A percentile compares a stretch with the other conserved stretches of the same genome.
These are phyloP conservation scores for Sphaeridia pumilis DNA, from an alignment of 2,888 invertebrate genomes.

Conservation along the genomic window DNA sequence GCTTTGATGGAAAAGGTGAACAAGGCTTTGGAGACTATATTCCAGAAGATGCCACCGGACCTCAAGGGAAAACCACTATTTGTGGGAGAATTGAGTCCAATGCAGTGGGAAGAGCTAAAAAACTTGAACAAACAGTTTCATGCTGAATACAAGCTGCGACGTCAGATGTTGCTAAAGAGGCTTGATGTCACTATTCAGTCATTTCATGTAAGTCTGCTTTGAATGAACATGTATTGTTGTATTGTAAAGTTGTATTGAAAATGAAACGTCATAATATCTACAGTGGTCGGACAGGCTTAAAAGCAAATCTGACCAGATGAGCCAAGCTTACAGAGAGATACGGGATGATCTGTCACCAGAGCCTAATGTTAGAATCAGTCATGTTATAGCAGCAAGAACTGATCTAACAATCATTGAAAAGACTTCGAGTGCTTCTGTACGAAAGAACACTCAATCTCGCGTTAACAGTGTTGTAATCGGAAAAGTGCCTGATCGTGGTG, in stretches of 20 bases:
- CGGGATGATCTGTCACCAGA: conserved; percentile 46
- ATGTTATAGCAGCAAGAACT: conserved; percentile 71
- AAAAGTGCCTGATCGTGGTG: conserved; percentile 76
- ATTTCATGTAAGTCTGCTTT: conserved; percentile 56
- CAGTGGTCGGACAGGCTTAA: conserved; percentile 76
- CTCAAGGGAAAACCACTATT: conserved; percentile 67
- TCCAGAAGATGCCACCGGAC: conserved; percentile 42
- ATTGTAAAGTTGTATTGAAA: conserved; percentile 5
- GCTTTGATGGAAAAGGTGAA: conserved; percentile 66
- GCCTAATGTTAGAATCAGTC: conserved; percentile 58
- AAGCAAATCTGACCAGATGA: conserved; percentile 59
- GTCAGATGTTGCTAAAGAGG: conserved; percentile 78
- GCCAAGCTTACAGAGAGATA: conserved; percentile 47
- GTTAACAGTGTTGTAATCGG: conserved; percentile 86
- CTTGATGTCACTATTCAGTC: conserved; percentile 94
- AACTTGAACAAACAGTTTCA: conserved; percentile 58
- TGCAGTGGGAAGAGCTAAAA: conserved; percentile 70
- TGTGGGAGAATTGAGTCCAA: conserved; percentile 54
- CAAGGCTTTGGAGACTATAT: conserved; percentile 44
- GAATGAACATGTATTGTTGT: background rate
- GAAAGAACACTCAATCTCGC: conserved; percentile 69
- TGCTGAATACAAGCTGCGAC: conserved; percentile 67
- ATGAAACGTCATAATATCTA: conserved; percentile 26
- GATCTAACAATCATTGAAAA: conserved; percentile 81
- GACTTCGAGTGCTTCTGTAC: conserved; percentile 72